Percentiles rank a stretch among this genome's conserved stretches.
Evolutionary conservation across 53 echinoderm and acorn worm genomes (phyloP).

Genomic region (Apostichopus leukothele): DNA sequence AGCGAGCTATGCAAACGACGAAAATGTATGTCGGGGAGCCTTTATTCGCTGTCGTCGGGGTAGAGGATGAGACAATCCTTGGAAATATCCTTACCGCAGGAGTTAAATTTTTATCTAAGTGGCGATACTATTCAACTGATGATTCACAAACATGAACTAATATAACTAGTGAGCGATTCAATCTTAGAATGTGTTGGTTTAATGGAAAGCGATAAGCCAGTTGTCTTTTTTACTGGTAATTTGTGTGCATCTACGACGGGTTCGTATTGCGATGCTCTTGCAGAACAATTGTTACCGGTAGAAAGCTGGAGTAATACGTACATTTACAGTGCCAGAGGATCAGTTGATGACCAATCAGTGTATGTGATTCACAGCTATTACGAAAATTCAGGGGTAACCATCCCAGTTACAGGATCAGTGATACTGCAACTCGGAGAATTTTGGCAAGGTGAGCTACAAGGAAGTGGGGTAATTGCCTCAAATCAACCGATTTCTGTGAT

Average conservation of each 20-base stretch:
- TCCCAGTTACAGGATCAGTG: slow-evolving; percentile 32
- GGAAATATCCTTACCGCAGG: slow-evolving; percentile 31
- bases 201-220: slow-evolving; percentile 55
- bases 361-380: slow-evolving; percentile 55
- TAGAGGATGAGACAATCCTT: slow-evolving; percentile 38
- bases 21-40: no score
- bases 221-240: slow-evolving; percentile 55
- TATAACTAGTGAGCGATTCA: slow-evolving; percentile 51
- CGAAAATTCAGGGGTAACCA: slow-evolving; percentile 36
- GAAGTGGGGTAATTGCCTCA: slow-evolving; percentile 58
- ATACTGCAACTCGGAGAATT: slow-evolving; percentile 49
- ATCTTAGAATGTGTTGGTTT: slow-evolving; percentile 33
- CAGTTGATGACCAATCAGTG: slow-evolving; percentile 17
- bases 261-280: slow-evolving; percentile 53
- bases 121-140: slow-evolving; percentile 56
- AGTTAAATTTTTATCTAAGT: slow-evolving; percentile 38
- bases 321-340: slow-evolving; percentile 53
- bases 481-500: slow-evolving; percentile 53
- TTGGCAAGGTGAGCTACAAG: slow-evolving; percentile 52
- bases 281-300: slow-evolving; percentile 63
- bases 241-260: slow-evolving; percentile 46
- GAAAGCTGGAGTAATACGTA: slow-evolving; percentile 70
- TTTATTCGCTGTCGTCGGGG: slow-evolving; percentile 16
- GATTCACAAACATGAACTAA: slow-evolving; percentile 48
- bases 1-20: slow-evolving; percentile 16